Base-by-base conservation (phyloP, 2,888 invertebrate genomes). In the Corbicula japonica region DNA sequence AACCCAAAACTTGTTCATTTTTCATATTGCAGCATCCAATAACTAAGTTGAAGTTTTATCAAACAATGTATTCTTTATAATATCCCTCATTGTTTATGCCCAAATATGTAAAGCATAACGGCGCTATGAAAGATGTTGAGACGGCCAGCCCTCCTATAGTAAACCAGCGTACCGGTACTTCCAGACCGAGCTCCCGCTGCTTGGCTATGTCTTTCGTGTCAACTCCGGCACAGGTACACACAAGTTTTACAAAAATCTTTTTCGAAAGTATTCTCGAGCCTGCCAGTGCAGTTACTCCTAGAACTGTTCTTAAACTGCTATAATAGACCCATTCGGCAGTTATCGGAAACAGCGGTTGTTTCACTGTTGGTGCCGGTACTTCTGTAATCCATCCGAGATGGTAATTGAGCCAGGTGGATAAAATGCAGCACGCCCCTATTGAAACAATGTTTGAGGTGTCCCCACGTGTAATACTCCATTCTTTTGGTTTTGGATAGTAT, bases 381-480 rank as follows among this genome's bases (percentile, higher is more conserved):
- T 72, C 73, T 1, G 74, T 93, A n/a, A 95, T 91, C 90, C 95
- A 95, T n/a, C 97, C 97, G 18, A 96, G 94, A 92, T 96, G 97
- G 93, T 96, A 97, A 94, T 97, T 97, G 48, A 96, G 94, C 98
- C 97, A 98, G 5, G 97, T 95, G 26, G 97, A 98, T 2, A 95
- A 93, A 60, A 96, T 95, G 79, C 97, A 95, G 62, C 98, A 98
- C 1, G 88, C 86, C 28, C 85, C 89, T 28, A 91, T 89, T 8
- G 85, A 97, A 84, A 98, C 95, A 85, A 98, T 96, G 95, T 97
- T 96, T 1, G 97, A 96, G 0, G 98, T 98, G 93, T 98, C 98
- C 30, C 97, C 97, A 91, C 98, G 91, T 1, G 98, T 97, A 8
- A 98, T 97, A 66, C 97, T 98, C 97, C 98, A 98, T 89, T 96